phyloP scores from a whole-genome alignment of 1,140 invertebrate species.

The Zaprionus africanus region DNA sequence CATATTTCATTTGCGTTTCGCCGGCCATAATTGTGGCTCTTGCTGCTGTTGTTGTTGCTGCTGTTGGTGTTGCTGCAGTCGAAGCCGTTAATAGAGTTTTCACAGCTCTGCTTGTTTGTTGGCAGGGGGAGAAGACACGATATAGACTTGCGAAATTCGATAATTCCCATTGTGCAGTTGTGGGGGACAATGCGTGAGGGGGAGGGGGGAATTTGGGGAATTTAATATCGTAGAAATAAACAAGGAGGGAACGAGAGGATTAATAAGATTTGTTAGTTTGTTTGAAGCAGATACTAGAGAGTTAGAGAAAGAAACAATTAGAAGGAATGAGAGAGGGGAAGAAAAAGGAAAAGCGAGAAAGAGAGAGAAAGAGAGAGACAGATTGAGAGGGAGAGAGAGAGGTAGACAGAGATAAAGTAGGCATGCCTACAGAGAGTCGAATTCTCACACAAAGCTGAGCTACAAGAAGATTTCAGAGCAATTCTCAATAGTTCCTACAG shows the following conservation, averaged over 20 bases:
- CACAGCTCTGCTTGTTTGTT: slow-evolving; percentile 3
- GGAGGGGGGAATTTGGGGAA: not conserved
- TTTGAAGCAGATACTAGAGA: too few relatives aligned
- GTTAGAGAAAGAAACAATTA: not conserved
- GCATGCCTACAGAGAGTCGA: too few relatives aligned
- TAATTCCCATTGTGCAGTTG: not conserved
- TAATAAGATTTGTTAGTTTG: too few relatives aligned
- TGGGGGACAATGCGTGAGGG: not conserved
- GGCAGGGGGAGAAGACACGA: slow-evolving; percentile 23
- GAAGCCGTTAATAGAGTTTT: slow-evolving; percentile 43
- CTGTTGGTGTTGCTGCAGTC: not conserved
- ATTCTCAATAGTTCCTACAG: too few relatives aligned
- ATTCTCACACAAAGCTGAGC: too few relatives aligned
- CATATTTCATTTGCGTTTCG: slow-evolving; percentile 46
- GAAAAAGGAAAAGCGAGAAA: too few relatives aligned
- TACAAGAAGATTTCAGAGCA: too few relatives aligned
- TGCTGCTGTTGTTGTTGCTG: not conserved
- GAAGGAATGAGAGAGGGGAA: too few relatives aligned
- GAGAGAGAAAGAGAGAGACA: too few relatives aligned
- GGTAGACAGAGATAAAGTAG: too few relatives aligned
- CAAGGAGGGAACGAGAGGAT: too few relatives aligned
- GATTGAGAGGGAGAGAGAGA: too few relatives aligned
- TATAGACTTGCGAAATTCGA: slow-evolving; percentile 1
- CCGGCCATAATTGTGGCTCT: slow-evolving; percentile 29
- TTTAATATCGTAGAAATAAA: not conserved